These are phyloP conservation scores for Nomada fabriciana DNA, from an alignment of 2,888 invertebrate genomes.

Conservation along the genomic window DNA sequence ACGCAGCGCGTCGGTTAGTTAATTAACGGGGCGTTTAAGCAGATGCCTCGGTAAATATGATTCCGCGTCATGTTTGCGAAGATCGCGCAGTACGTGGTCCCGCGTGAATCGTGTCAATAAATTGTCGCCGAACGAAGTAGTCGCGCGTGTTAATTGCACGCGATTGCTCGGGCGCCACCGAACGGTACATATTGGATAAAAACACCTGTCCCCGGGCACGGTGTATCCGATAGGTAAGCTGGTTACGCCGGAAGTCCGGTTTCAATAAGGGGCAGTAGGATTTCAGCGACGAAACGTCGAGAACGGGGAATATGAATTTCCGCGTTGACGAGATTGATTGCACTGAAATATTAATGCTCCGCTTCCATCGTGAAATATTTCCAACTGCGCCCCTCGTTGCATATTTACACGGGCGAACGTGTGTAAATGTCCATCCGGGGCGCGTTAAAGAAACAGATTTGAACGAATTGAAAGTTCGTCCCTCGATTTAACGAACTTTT, in stretches of 20 bases:
- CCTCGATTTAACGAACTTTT: constrained; percentile 1
- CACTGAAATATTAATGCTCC: not conserved
- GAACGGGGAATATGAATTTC: not conserved
- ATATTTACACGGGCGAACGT: not conserved
- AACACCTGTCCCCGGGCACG: not conserved
- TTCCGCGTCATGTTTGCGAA: constrained; percentile 27
- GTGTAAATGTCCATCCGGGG: not conserved
- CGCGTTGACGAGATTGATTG: not conserved
- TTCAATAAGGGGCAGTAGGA: not conserved
- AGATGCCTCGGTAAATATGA: constrained; percentile 40
- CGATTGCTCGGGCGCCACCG: constrained; percentile 21
- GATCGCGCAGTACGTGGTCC: constrained; percentile 13
- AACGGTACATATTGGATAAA: not conserved
- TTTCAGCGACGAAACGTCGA: not conserved
- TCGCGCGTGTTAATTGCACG: constrained; percentile 28
- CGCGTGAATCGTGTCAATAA: constrained; percentile 16
- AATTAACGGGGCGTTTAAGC: constrained; percentile 36
- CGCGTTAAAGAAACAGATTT: not conserved
- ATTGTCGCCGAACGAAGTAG: constrained; percentile 15
- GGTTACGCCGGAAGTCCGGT: not conserved
- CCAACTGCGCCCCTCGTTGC: not conserved
- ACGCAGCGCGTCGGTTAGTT: constrained; percentile 23
- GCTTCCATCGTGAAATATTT: not conserved
- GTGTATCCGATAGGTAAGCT: not conserved
- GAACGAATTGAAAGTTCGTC: not conserved